Percentiles rank a stretch among this genome's conserved stretches.
phyloP scores from a whole-genome alignment of 2,113 vertebrate genomes.

The Neomonachus schauinslandi region DNA sequence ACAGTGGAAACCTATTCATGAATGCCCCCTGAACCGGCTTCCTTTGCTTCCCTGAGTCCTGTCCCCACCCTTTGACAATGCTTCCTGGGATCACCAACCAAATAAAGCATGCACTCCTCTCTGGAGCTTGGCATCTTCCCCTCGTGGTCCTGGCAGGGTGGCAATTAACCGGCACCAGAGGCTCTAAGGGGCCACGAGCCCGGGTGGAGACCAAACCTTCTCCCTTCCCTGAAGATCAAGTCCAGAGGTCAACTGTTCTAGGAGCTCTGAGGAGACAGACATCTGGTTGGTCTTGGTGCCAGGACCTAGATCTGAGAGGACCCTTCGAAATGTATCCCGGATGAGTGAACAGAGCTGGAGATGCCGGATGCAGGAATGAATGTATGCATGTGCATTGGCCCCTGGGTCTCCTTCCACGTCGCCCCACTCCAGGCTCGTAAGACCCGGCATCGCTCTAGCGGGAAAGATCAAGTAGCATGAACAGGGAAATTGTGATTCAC shows the following conservation, averaged over 20 bases:
- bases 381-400: neutral
- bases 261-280: neutral
- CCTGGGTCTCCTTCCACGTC: fast-evolving
- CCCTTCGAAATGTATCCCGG: neutral
- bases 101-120: neutral
- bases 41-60: neutral
- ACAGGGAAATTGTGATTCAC: neutral
- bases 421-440: neutral
- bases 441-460: neutral
- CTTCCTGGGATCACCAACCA: neutral
- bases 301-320: neutral
- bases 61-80: neutral
- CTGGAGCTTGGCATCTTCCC: neutral
- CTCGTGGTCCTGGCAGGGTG: neutral
- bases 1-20: neutral
- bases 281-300: neutral
- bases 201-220: neutral
- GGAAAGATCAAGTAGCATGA: neutral
- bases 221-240: neutral
- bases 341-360: neutral
- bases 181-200: neutral
- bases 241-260: neutral
- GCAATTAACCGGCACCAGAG: neutral
- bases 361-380: neutral
- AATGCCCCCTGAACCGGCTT: neutral